A percentile compares a stretch with the other conserved stretches of the same genome.
Evolutionary conservation across 2,113 vertebrate genomes (phyloP).

Genomic region (Vulpes ferrilata): DNA sequence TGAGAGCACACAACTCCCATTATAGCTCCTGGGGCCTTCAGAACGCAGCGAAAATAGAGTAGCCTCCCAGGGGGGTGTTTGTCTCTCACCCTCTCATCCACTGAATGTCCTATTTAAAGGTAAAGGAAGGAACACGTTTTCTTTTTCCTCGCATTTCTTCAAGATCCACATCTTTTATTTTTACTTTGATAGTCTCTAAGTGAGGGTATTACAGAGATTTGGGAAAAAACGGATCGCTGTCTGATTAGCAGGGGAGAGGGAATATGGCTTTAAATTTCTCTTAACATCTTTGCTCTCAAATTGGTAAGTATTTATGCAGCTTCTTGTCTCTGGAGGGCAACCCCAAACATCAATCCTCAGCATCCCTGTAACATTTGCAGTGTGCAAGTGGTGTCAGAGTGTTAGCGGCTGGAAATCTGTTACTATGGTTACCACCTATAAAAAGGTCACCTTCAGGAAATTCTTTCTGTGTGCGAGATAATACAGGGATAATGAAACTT

Average conservation of each 20-base stretch:
- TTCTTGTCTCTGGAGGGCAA: conserved; percentile 49
- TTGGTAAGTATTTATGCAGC: conserved; percentile 50
- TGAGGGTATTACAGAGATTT: conserved; percentile 48
- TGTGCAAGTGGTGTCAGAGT: conserved; percentile 77
- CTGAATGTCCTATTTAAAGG: not conserved
- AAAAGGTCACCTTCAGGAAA: conserved; percentile 93
- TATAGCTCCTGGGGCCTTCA: not conserved
- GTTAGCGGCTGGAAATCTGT: conserved; percentile 83
- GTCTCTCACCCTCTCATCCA: not conserved
- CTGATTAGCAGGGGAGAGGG: not conserved
- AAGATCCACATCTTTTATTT: conserved; percentile 67
- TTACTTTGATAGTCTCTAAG: conserved; percentile 55
- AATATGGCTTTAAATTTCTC: conserved; percentile 56
- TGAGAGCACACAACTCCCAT: accelerated
- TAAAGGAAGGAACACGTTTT: not conserved
- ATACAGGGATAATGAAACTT: conserved; percentile 89
- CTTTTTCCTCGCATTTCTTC: not conserved
- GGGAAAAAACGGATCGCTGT: not conserved
- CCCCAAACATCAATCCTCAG: conserved; percentile 58
- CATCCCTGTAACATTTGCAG: conserved; percentile 71
- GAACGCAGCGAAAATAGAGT: not conserved
- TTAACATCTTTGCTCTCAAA: conserved; percentile 64
- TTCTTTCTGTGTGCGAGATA: conserved; percentile 87
- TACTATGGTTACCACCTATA: conserved; percentile 88
- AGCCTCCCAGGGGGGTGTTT: not conserved